These are phyloP conservation scores for Microctenopoma lineatum DNA, from an alignment of 2,797 vertebrate genomes.

Conservation along the genomic window DNA sequence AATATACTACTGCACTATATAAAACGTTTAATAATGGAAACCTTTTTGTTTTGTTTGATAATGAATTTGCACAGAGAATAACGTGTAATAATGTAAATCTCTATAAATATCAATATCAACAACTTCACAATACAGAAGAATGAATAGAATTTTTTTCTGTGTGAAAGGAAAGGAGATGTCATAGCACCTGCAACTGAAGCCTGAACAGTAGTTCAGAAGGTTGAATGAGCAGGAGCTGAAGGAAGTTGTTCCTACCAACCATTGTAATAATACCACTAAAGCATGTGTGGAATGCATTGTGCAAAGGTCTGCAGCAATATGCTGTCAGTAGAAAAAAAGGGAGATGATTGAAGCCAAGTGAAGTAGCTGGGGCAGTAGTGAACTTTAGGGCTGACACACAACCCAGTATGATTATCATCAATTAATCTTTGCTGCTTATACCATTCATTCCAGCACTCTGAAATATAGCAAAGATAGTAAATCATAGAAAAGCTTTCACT, in stretches of 20 bases:
- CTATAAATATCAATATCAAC: neutral
- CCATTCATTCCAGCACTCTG: too few species aligned
- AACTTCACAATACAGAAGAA: neutral
- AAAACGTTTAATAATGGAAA: neutral
- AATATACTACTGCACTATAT: too few species aligned
- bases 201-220: slow-evolving; percentile 21
- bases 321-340: slow-evolving; percentile 40
- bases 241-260: slow-evolving; percentile 53
- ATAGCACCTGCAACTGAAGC: slow-evolving; percentile 7
- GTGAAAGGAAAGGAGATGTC: slow-evolving; percentile 3
- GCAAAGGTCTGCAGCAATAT: slow-evolving; percentile 31
- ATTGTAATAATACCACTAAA: slow-evolving; percentile 62
- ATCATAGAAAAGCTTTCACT: neutral
- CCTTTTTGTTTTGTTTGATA: neutral
- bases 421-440: too few species aligned
- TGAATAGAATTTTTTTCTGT: neutral
- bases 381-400: neutral
- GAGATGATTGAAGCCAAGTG: slow-evolving; percentile 24
- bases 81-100: too few species aligned
- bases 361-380: neutral
- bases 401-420: neutral
- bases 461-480: neutral
- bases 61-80: neutral
- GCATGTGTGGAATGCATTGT: slow-evolving; percentile 67
- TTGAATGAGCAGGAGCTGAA: slow-evolving; percentile 46